Evolutionary conservation across 1,140 invertebrate genomes (phyloP).

Genomic region (Sminthurinus signatus): DNA sequence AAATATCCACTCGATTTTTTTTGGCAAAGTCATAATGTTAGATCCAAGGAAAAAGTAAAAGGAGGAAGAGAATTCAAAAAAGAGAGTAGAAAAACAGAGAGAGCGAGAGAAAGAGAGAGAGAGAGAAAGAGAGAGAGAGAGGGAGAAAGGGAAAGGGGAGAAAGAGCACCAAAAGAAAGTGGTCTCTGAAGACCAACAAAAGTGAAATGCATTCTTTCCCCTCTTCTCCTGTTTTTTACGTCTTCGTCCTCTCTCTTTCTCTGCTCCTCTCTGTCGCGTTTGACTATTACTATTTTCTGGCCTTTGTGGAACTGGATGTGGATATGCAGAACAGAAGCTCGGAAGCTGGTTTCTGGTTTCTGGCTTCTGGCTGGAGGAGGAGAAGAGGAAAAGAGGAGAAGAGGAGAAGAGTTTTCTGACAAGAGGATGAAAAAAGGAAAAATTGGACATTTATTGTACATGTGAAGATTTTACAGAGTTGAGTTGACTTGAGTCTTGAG

Average conservation of each 20-base stretch:
- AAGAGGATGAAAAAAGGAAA: neutral
- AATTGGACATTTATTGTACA: neutral
- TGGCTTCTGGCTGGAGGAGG: neutral
- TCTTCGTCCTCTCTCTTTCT: conserved; percentile 10
- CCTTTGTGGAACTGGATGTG: too few species aligned
- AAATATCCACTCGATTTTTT: conserved; percentile 29
- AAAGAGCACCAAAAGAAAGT: conserved; percentile 27
- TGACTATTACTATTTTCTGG: too few species aligned
- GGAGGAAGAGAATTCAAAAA: too few species aligned
- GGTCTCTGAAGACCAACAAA: conserved; percentile 39
- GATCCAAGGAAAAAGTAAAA: too few species aligned
- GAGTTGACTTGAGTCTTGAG: too few species aligned
- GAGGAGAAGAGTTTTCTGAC: neutral
- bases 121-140: too few species aligned
- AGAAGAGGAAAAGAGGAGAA: neutral
- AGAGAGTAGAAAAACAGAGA: too few species aligned
- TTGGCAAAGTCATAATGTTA: conserved; percentile 20
- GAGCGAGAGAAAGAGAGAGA: too few species aligned
- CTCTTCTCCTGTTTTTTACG: conserved; percentile 5
- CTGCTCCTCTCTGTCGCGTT: conserved; percentile 3
- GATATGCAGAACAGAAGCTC: too few species aligned
- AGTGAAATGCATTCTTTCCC: conserved; percentile 35
- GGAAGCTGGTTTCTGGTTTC: too few species aligned
- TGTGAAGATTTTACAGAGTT: too few species aligned
- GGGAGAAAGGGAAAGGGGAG: conserved; percentile 16